Evolutionary conservation across 2,888 invertebrate genomes (phyloP), one percentile per base, ranked within the genome.

Genomic region (Caenorhabditis sp.): DNA sequence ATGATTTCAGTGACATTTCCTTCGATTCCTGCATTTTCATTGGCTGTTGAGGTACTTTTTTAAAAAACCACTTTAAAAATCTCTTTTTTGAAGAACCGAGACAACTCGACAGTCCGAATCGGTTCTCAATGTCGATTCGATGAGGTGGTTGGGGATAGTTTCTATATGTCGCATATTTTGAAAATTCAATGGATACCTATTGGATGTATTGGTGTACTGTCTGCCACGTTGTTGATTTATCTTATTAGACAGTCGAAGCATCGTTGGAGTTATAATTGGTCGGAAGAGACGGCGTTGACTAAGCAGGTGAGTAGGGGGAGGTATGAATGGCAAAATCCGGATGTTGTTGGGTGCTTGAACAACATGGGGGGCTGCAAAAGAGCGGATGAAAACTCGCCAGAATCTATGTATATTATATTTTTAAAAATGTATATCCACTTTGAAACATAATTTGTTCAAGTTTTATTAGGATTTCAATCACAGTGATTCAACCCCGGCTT

Each of bases 211-310:
- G 67, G 65, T 52, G 31, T 61, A 0, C 62, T 78, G 0, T 63
- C 62, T 1, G 14, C 75, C 12, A 65, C 58, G 20, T 53, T 81
- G 1, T 25, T 77, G 10, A 31, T 78, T 1, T 78, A 75, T 49
- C 59, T 63, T 23, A 59, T 80, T n/a, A 76, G 80, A 7, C 72
- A 68, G 26, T 59, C 75, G 25, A 78, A 74, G 25, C 81, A 77
- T 27, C 60, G 66, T 50, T 81, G 81, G 81, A 65, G 68, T 38
- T 82, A 82, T 58, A 82, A 80, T 65, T 82, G 82, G 82, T 77
- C 77, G 1, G 82, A 82, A 36, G 76, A 70, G 23, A 63, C 50
- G 0, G 58, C 49, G 10, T 70, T 61, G 26, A 77, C 82, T 8
- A 71, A 73, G 53, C 74, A 72, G 31, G 31, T 31, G 4, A 7